Base-by-base conservation (phyloP, 2,888 invertebrate genomes). In the Pseudococcus jackbeardsleyi region DNA sequence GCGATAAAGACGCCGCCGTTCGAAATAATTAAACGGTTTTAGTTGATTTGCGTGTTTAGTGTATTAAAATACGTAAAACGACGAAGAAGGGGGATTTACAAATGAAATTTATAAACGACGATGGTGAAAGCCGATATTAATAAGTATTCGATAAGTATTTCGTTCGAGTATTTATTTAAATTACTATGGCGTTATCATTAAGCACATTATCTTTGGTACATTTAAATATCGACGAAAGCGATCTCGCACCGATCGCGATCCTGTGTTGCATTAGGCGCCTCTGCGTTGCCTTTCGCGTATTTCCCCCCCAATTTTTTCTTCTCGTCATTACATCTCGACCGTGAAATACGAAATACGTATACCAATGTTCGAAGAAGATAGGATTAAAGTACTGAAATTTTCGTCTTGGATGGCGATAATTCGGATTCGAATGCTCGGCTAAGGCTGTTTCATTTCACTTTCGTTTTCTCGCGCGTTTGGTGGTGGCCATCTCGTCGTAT, bases 381-480 rank as follows among this genome's bases (percentile, higher is more conserved):
- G 50, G 59, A 59, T 59, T 59, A 59, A 59, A 59, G 59, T n/a
- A n/a, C 15, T 59, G 6, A 33, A 33, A n/a, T n/a, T 59, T 59
- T 59, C 59, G 59, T 59, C 59, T n/a, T 59, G n/a, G n/a, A 59
- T n/a, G n/a, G 68, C n/a, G 42, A 42, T 42, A 42, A 42, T 42
- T 42, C 42, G 42, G 42, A 42, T 42, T 9, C 42, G 9, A 9
- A 42, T 42, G 9, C 42, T 42, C 42, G 42, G 1, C n/a, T n/a
- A 59, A 19, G 22, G 11, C 64, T 64, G 12, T 17, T 12, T 33
- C 77, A 22, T 82, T 88, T 88, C 88, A 72, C 79, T 88, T 86
- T 82, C 88, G 88, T 50, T 88, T 82, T 82, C 33, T 33, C 19
- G 85, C 54, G 39, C 54, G 54, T 54, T 64, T 12, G 64, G 22